These are phyloP conservation scores for Saimiri boliviensis DNA, from an alignment of 2,113 vertebrate genomes.

Conservation along the genomic window DNA sequence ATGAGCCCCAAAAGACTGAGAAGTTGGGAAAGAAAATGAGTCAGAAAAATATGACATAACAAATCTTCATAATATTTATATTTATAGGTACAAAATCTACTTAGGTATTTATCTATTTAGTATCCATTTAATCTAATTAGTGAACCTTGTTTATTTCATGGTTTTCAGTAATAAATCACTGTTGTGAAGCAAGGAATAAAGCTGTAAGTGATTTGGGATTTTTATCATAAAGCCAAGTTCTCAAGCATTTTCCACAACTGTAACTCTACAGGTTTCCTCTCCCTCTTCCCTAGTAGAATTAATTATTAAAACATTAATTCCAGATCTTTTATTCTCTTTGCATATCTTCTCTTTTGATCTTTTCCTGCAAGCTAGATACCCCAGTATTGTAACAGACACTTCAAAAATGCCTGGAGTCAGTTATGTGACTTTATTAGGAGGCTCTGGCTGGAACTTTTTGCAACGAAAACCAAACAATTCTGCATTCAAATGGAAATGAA, in stretches of 20 bases:
- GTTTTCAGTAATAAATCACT: neutral
- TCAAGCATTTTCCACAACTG: neutral
- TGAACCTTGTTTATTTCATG: neutral
- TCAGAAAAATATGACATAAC: neutral
- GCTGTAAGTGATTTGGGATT: neutral
- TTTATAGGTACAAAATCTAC: neutral
- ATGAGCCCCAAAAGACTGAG: neutral
- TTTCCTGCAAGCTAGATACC: constrained; percentile 40
- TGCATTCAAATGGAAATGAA: constrained; percentile 70
- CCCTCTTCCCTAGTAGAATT: neutral
- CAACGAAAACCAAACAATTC: constrained; percentile 70
- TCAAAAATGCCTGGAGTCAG: constrained; percentile 65
- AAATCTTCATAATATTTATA: neutral
- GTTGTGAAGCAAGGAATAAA: neutral
- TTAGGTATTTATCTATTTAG: neutral
- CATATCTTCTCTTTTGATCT: constrained; percentile 45
- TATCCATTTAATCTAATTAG: neutral
- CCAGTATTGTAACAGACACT: constrained; percentile 56
- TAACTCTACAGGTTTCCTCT: neutral
- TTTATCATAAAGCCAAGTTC: neutral
- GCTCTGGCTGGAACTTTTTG: constrained; percentile 33
- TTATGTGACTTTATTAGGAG: constrained; percentile 59
- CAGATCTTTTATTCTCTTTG: constrained; percentile 24
- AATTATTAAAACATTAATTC: constrained; percentile 38
- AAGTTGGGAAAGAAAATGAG: neutral